A percentile compares a stretch with the other conserved stretches of the same genome.
phyloP scores from a whole-genome alignment of 2,113 vertebrate species.

The Bothrops jararaca region DNA sequence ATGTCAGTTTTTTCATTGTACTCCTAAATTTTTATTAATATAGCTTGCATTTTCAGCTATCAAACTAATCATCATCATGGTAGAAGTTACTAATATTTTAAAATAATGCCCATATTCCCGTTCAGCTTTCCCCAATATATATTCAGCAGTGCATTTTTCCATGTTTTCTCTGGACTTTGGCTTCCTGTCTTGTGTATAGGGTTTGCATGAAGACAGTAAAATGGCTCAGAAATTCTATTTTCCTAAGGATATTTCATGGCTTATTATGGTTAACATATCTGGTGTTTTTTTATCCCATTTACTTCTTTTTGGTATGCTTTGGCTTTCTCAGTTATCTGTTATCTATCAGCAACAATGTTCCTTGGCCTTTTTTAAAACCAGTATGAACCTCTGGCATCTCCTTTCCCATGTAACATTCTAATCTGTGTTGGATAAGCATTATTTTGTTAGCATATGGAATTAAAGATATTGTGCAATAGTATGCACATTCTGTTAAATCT shows the following conservation, averaged over 20 bases:
- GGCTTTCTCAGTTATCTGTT: background rate
- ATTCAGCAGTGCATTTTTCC: background rate
- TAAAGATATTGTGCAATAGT: background rate
- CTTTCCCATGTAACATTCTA: background rate
- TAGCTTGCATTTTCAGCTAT: background rate
- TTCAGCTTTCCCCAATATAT: background rate
- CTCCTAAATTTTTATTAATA: background rate
- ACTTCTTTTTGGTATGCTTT: background rate
- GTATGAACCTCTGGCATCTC: background rate
- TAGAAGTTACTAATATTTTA: background rate
- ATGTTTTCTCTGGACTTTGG: background rate
- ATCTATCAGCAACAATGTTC: background rate
- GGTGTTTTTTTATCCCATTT: background rate
- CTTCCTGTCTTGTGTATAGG: background rate
- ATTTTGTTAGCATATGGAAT: background rate
- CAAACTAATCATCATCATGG: background rate
- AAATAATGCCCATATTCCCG: background rate
- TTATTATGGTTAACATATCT: background rate
- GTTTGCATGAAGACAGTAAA: background rate
- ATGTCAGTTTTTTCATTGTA: background rate
- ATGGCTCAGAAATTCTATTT: background rate
- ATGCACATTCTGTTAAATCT: background rate
- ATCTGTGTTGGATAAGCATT: background rate
- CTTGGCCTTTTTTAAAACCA: background rate
- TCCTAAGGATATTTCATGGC: background rate